Conservation (phyloP, 2,888 invertebrate genomes). For the Leptopilina myrica region DNA sequence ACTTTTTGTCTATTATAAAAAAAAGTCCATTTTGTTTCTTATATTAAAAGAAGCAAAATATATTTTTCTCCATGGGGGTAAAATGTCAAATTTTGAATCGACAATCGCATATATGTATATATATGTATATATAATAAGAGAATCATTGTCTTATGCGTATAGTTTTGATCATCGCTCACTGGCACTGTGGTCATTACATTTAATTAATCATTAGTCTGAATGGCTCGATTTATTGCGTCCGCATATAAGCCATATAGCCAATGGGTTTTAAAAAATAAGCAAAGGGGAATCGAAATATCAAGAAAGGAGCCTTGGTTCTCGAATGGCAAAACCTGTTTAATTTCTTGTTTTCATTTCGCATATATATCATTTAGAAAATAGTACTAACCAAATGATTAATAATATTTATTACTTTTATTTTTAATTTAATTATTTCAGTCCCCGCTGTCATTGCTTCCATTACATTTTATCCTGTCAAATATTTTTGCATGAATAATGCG, state of each 20-base stretch:
- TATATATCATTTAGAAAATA: constrained; percentile 35
- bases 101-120: constrained; percentile 30
- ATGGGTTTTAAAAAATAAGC: constrained; percentile 43
- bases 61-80: background rate
- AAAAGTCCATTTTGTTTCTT: too few species aligned
- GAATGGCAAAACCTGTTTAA: constrained; percentile 36
- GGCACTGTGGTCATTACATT: constrained; percentile 68
- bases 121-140: constrained; percentile 49
- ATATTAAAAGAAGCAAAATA: too few species aligned
- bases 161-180: constrained; percentile 65
- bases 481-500: background rate
- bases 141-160: constrained; percentile 66
- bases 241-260: constrained; percentile 37
- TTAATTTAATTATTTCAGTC: constrained; percentile 21
- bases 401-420: constrained; percentile 28
- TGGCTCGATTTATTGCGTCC: constrained; percentile 67
- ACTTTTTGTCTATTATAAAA: too few species aligned
- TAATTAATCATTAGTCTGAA: constrained; percentile 72
- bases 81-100: constrained; percentile 49
- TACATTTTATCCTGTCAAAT: constrained; percentile 1
- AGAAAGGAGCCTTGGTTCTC: constrained; percentile 3
- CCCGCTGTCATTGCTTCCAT: constrained; percentile 19
- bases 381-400: constrained; percentile 13
- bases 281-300: constrained; percentile 43
- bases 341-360: constrained; percentile 31